Evolutionary conservation across 2,113 vertebrate species (phyloP), one percentile per base, ranked within the genome.

Genomic region (Gymnorhina tibicen): DNA sequence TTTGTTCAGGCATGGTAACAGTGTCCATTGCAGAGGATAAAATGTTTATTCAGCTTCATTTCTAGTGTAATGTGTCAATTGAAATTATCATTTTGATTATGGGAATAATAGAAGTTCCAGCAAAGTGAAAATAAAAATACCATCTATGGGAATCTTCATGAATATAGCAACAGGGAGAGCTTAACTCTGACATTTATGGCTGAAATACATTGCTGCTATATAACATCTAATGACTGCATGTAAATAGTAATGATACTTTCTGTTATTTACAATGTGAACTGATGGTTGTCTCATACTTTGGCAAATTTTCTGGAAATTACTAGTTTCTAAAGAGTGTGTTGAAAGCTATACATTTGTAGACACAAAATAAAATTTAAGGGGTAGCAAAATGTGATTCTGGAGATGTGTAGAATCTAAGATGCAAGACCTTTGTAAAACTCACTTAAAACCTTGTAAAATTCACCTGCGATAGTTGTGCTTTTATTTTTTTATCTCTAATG

Each of bases 21-120:
- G 33, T 37, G 17, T 2, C 0, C 42, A 28, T 76, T 56, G 28
- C 49, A 80, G 23, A 81, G 42, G 23, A 73, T 75, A 78, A 91
- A 85, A 68, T 68, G 16, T 80, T 91, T 93, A 49, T 91, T 89
- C 70, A 66, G 16, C 39, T 94, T 95, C 4, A 4, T 85, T 92
- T 94, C 26, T 75, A 9, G 41, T 75, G 24, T 91, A 77, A 87
- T 75, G 39, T 89, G 49, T 95, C 0, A 1, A 55, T 55, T 87
- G 58, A 91, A 95, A 75, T 89, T 14, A 7, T 47, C 1, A 58
- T 96, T 96, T 89, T 89, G 37, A 67, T 96, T 94, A 66, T 41
- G 35, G 55, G 44, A 85, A 83, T 91, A 89, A 68, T 60, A 55
- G 11, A 70, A 35, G 26, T 91, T 75, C 8, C 21, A 80, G 41